These are phyloP conservation scores for Venturia canescens DNA, from an alignment of 1,140 invertebrate genomes.

Conservation along the genomic window DNA sequence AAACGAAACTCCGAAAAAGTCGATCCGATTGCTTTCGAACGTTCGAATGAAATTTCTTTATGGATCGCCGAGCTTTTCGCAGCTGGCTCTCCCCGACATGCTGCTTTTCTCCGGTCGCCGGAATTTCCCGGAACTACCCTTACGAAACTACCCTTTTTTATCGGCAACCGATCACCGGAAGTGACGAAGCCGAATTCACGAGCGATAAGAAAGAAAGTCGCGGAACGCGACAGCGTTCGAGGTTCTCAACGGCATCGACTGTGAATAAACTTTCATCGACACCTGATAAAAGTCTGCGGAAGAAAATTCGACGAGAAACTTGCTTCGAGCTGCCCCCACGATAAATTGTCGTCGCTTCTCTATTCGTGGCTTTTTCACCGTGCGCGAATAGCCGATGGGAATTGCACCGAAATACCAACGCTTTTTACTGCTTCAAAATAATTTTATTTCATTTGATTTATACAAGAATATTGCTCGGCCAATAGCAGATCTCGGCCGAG, in stretches of 20 bases:
- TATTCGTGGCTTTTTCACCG: not conserved
- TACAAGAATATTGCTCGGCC: conserved; percentile 31
- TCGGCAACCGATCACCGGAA: not conserved
- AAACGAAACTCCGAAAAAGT: too few species aligned
- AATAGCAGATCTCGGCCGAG: not conserved
- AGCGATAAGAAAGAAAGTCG: not conserved
- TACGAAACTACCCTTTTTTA: not conserved
- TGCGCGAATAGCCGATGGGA: too few species aligned
- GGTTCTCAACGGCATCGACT: not conserved
- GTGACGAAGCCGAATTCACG: not conserved
- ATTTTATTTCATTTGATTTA: conserved; percentile 49
- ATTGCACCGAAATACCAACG: not conserved
- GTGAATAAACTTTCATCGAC: too few species aligned
- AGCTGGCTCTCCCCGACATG: not conserved
- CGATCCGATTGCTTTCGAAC: too few species aligned
- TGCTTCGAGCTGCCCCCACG: too few species aligned
- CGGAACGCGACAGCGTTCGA: not conserved
- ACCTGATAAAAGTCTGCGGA: too few species aligned
- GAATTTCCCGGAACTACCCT: conserved; percentile 4
- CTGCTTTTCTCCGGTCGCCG: not conserved
- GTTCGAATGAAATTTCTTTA: too few species aligned
- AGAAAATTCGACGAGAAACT: too few species aligned
- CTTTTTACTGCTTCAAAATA: conserved; percentile 29
- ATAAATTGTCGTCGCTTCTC: not conserved
- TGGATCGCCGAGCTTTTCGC: not conserved